Conservation (phyloP, 2,797 vertebrate genomes). For the Malurus splendens region DNA sequence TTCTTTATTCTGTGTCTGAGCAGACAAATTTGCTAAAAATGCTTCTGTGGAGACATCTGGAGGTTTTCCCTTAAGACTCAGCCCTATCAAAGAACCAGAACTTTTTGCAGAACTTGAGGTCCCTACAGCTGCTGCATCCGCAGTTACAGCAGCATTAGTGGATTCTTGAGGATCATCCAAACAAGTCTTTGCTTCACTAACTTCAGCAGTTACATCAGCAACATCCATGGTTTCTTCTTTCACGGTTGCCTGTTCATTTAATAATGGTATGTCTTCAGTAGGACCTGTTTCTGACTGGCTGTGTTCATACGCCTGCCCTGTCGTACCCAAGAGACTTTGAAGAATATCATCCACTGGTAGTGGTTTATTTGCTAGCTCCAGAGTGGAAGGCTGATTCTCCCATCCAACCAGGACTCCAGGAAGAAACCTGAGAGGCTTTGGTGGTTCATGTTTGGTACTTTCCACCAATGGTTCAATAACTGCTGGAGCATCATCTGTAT, state of each 20-base stretch:
- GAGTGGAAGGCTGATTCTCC: slow-evolving; percentile 85
- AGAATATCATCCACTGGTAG: slow-evolving; percentile 74
- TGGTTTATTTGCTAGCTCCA: slow-evolving; percentile 80
- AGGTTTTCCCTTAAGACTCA: slow-evolving; percentile 92
- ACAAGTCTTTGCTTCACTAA: slow-evolving; percentile 44
- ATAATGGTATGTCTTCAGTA: slow-evolving; percentile 67
- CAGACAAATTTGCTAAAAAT: slow-evolving; percentile 84
- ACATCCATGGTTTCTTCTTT: slow-evolving; percentile 63
- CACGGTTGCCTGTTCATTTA: slow-evolving; percentile 46
- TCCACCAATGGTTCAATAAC: slow-evolving; percentile 75
- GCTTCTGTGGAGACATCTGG: slow-evolving; percentile 92
- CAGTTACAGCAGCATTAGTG: background rate
- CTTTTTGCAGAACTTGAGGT: slow-evolving; percentile 61
- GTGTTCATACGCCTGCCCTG: slow-evolving; percentile 64
- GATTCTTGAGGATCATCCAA: slow-evolving; percentile 44
- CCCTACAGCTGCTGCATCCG: slow-evolving; percentile 51
- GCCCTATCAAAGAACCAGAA: slow-evolving; percentile 53
- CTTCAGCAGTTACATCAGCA: slow-evolving; percentile 64
- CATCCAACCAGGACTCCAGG: slow-evolving; percentile 92
- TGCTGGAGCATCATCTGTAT: slow-evolving; percentile 69
- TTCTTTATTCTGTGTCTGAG: slow-evolving; percentile 72
- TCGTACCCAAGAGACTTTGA: slow-evolving; percentile 71
- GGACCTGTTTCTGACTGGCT: slow-evolving; percentile 54
- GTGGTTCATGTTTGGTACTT: slow-evolving; percentile 73
- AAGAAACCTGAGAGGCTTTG: slow-evolving; percentile 92